These are phyloP conservation scores for Lutraria lutraria DNA, from an alignment of 2,888 invertebrate genomes.

Conservation along the genomic window DNA sequence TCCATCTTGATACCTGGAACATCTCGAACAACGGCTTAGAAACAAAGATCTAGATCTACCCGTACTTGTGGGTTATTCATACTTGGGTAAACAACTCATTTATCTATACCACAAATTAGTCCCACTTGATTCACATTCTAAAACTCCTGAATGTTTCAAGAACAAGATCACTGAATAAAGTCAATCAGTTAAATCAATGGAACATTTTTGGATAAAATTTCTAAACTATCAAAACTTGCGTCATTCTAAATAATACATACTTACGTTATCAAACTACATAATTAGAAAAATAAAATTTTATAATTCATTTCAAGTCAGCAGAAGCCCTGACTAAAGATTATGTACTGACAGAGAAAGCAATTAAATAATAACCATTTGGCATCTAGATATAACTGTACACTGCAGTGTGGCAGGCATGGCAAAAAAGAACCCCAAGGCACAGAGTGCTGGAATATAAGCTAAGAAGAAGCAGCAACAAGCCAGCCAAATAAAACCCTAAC, in stretches of 20 bases:
- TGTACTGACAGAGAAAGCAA: background rate
- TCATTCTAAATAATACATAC: background rate
- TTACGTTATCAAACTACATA: too few relatives aligned
- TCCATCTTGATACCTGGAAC: too few relatives aligned
- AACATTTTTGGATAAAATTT: too few relatives aligned
- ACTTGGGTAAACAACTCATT: too few relatives aligned
- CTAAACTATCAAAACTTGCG: background rate
- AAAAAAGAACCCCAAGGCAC: background rate
- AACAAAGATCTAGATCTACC: too few relatives aligned
- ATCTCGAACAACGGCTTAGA: too few relatives aligned
- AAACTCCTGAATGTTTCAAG: too few relatives aligned
- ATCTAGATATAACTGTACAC: background rate
- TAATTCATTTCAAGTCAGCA: background rate
- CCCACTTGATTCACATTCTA: too few relatives aligned
- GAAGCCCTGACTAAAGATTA: background rate
- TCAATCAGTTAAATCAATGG: too few relatives aligned
- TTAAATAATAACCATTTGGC: background rate
- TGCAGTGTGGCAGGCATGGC: background rate
- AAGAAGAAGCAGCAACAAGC: slow-evolving; percentile 10
- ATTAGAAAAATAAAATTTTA: background rate
- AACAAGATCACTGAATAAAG: too few relatives aligned
- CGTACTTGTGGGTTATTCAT: too few relatives aligned
- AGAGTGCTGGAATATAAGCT: background rate
- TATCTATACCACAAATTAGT: too few relatives aligned
- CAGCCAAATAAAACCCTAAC: slow-evolving; percentile 10